Evolutionary conservation across 1,140 invertebrate genomes (phyloP), one percentile per base, ranked within the genome.

Genomic region (Ceratosolen solmsi): DNA sequence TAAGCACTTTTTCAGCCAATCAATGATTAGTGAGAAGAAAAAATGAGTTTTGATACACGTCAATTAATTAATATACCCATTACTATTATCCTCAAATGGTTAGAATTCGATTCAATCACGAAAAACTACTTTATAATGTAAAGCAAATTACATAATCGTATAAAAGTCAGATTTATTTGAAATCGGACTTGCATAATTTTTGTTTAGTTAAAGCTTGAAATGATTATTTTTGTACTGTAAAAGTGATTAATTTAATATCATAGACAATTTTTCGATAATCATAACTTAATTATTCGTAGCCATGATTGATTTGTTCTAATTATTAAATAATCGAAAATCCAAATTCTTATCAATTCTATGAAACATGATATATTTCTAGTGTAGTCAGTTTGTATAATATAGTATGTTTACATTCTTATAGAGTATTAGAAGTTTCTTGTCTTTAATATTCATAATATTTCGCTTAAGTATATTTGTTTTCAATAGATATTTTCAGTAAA

Each of bases 351-450:
- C 22, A 68, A 38, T 68, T 68, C 63, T 38, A 68, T 22, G 63
- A 68, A 68, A 38, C 5, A n/a, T 20, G 41, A 51, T 72, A 20
- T 30, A 17, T 51, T 15, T 51, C 0, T 1, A 3, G 25, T 27
- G 17, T 41, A 71, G n/a, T 15, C 13, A 51, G 30, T 41, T 72
- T 49, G 5, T 41, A 72, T 20, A 72, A 49, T 49, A 27, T 33
- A 72, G 27, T 49, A 72, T 51, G 8, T 51, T 72, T 72, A 72
- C 70, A 51, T 49, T 49, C 60, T 68, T n/a, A 38, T 36, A n/a
- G 0, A 38, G 0, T 9, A 65, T 38, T 17, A 63, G 27, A 63
- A 63, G 25, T 36, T 2, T 63, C 25, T 30, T 30, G 15, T 63
- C 30, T 33, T 20, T 68, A 65, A 68, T n/a, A 38, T 68, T 38